These are phyloP conservation scores for Axinella damicornis DNA, from an alignment of 37 sponge, comb jelly and placozoan genomes.

Conservation along the genomic window DNA sequence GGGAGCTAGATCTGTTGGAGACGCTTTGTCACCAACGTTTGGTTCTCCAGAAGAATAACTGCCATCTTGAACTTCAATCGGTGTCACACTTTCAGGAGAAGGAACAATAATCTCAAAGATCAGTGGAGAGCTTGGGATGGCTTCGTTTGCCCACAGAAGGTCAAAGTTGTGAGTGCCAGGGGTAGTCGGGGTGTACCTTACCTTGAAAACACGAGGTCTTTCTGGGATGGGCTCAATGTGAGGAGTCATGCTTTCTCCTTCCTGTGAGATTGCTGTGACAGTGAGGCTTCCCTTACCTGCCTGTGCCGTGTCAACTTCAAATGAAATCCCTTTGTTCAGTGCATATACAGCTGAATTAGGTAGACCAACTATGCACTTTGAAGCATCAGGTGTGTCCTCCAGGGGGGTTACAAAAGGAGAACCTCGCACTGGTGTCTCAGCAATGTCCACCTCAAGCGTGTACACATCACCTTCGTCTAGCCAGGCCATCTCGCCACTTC, in stretches of 20 bases:
- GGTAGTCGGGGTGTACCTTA: slow-evolving; percentile 63
- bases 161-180: slow-evolving; percentile 51
- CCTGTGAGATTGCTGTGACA: slow-evolving; percentile 26
- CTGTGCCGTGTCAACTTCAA: slow-evolving; percentile 55
- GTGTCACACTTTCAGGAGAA: too few relatives aligned
- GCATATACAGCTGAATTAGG: slow-evolving; percentile 26
- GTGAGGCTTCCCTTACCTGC: slow-evolving; percentile 78
- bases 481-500: slow-evolving; percentile 29
- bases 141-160: slow-evolving; percentile 51
- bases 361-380: too few relatives aligned
- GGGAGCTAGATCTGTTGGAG: slow-evolving; percentile 44
- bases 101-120: slow-evolving; percentile 34
- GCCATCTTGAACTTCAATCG: slow-evolving; percentile 44
- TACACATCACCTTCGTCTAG: slow-evolving; percentile 79
- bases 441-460: too few relatives aligned
- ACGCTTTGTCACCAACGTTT: not conserved
- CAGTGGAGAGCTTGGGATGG: slow-evolving; percentile 62
- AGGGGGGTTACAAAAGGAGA: too few relatives aligned
- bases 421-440: too few relatives aligned
- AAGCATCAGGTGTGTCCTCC: too few relatives aligned
- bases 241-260: not conserved
- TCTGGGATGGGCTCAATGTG: not conserved
- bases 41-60: slow-evolving; percentile 18
- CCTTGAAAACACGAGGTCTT: slow-evolving; percentile 14
- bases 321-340: slow-evolving; percentile 22